phyloP scores from a whole-genome alignment of 92 coral and sea anemone genomes.

The Porites evermanni region DNA sequence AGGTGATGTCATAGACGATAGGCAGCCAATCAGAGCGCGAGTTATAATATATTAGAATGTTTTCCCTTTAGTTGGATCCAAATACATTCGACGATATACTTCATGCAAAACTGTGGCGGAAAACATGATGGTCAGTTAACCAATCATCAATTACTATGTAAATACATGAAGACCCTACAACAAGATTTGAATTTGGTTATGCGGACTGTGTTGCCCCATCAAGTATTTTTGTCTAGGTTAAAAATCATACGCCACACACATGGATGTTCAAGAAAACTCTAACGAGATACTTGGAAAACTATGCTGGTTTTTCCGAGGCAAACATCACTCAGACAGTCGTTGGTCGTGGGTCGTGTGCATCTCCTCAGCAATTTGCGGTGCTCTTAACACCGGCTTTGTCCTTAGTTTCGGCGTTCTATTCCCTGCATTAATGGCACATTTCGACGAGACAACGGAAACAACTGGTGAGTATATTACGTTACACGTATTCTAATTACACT shows the following conservation, averaged over 20 bases:
- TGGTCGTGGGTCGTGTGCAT: constrained; percentile 62
- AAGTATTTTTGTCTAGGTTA: not conserved
- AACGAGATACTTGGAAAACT: not conserved
- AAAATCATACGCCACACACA: not conserved
- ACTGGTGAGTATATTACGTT: constrained; percentile 35
- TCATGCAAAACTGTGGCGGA: no score
- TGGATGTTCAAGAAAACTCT: not conserved
- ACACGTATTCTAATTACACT: no score
- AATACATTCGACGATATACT: no score
- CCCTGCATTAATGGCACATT: constrained; percentile 34
- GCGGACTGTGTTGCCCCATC: no score
- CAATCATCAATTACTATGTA: no score
- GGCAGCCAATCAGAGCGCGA: no score
- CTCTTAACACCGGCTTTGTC: constrained; percentile 29
- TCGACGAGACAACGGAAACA: constrained; percentile 37
- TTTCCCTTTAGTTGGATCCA: no score
- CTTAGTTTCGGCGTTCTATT: constrained; percentile 45
- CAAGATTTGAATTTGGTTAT: no score
- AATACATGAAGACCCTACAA: no score
- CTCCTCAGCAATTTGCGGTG: constrained; percentile 10
- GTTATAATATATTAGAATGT: no score
- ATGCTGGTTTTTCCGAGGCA: not conserved
- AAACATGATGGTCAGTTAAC: no score
- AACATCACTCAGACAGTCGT: constrained; percentile 3
- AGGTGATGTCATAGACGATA: no score